phyloP scores from a whole-genome alignment of 2,797 vertebrate genomes.

The Acipenser oxyrinchus region DNA sequence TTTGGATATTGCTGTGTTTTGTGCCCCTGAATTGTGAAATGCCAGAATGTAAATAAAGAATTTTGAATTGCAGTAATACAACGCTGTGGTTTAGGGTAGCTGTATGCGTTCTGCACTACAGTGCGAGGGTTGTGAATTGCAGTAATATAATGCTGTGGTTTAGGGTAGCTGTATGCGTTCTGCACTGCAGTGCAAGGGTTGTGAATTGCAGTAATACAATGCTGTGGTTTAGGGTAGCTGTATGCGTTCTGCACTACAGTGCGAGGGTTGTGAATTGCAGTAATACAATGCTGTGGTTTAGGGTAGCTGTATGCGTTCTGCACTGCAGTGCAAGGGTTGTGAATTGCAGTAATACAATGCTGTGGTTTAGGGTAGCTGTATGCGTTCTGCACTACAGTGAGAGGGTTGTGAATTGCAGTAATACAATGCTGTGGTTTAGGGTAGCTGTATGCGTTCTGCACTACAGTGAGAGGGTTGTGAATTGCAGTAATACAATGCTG shows the following conservation, averaged over 20 bases:
- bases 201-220: conserved; percentile 2
- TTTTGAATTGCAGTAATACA: conserved; percentile 12
- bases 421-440: too few relatives aligned
- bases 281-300: too few relatives aligned
- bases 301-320: too few relatives aligned
- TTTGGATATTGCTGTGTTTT: conserved; percentile 2
- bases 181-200: too few relatives aligned
- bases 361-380: too few relatives aligned
- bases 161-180: too few relatives aligned
- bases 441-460: too few relatives aligned
- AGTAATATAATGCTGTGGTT: background rate
- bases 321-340: background rate
- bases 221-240: too few relatives aligned
- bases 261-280: conserved; percentile 5
- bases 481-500: background rate
- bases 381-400: too few relatives aligned
- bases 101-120: too few relatives aligned
- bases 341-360: background rate
- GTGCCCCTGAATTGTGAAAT: conserved; percentile 10
- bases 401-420: conserved; percentile 6
- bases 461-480: background rate
- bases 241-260: too few relatives aligned
- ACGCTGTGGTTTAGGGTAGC: too few relatives aligned
- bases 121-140: conserved; percentile 3
- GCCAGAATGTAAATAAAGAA: conserved; percentile 20